Base-by-base conservation (phyloP, 2,888 invertebrate species). In the Drosophila conformis region DNA sequence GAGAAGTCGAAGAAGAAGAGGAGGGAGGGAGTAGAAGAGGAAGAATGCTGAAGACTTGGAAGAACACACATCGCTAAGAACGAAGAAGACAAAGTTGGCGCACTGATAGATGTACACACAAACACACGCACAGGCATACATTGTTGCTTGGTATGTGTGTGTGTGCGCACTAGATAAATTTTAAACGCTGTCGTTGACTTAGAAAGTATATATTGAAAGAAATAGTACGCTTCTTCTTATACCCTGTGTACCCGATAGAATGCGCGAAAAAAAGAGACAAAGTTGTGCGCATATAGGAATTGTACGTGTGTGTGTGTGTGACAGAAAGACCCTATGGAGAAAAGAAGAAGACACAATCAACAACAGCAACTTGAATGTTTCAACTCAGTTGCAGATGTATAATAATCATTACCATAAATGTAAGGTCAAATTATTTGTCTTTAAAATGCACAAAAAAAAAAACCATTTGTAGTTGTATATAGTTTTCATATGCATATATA, bases 181-280 rank as follows among this genome's bases (percentile, higher is more conserved):
- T 73, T 80, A 86, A 88, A 86, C 69, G 87, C 82, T 83, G 84
- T 86, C 87, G 87, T 84, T 88, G 83, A 84, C 83, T 84, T 84
- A 81, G 89, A 84, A 84, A 89, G 84, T 84, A 89, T 87, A 25
- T 48, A 72, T 65, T 65, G 53, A 72, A 48, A 71, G 63, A 71
- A 53, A 57, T 54, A 52, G n/a, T 56, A 56, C 38, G 53, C 46
- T 57, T 31, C 25, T 49, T 63, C 27, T 46, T 52, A 46, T 48
- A 64, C 27, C 33, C 73, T 48, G 21, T 57, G 27, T 48, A 54
- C 38, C 33, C 54, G 27, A 56, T 36, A 56, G 67, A 48, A 48
- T 48, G 48, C 29, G 67, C 66, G 48, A 66, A 46, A 46, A 42
- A 8, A 25, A 46, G 25, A 25, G 21, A 46, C 46, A 46, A 38